Evolutionary conservation across 2,888 invertebrate genomes (phyloP), one percentile per base, ranked within the genome.

Genomic region (Calameuta filiformis): DNA sequence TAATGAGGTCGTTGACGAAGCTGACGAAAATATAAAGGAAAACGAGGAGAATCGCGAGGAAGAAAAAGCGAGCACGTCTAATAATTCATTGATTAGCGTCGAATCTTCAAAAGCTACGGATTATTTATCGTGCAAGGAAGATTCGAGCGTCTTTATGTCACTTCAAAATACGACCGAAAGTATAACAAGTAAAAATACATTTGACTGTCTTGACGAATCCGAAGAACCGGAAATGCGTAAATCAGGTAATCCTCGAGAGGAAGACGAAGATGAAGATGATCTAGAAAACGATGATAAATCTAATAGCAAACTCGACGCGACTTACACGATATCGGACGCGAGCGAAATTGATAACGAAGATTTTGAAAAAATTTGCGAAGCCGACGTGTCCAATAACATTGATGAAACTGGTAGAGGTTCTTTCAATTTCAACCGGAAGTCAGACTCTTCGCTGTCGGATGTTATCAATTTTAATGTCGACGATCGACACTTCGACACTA

Each of bases 361-460:
- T 40, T 73, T 37, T 4, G 75, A 71, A 3, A 79, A 79, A 33
- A 79, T 78, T 11, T 69, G 30, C 4, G 69, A 69, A 69, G 85
- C 85, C 3, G 87, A 88, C 35, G 75, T 85, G 0, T 87, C 87
- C 1, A 73, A 78, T 12, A 86, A 83, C 74, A 76, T 82, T 11
- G 83, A 83, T 0, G 81, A 78, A 4, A 79, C 78, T 12, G n/a
- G 30, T 31, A 37, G 40, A 33, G 12, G 33, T 4, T 69, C 31
- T 15, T 69, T 33, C 0, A 31, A 0, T 33, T 12, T 33, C 4
- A 69, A 69, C 33, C 69, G 69, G 4, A 33, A 69, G 30, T 69
- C 69, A 12, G 69, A 69, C 30, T 40, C 40, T 6, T 40, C 40
- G 0, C 6, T 40, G 40, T 40, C 40, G 0, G 69, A 69, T 11